Evolutionary conservation across 2,113 vertebrate species (phyloP), one percentile per base, ranked within the genome.

Genomic region (Polyodon spathula): DNA sequence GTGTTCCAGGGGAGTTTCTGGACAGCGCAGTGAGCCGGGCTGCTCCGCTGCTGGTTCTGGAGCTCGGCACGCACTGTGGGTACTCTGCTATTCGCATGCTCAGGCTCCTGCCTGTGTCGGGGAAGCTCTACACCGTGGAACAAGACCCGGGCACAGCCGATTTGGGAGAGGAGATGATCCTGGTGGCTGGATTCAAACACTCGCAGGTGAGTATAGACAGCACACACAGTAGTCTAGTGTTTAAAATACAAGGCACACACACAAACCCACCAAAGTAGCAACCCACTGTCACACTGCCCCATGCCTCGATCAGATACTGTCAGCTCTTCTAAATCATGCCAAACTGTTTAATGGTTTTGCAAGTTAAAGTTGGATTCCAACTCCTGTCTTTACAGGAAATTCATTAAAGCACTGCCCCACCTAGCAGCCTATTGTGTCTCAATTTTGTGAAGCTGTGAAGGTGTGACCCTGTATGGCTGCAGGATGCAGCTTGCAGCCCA

Each of bases 111-210:
- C 73, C 79, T 46, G 63, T 80, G 43, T 62, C 43, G 63, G 74
- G 75, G 6, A 63, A 68, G 37, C 68, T 86, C 66, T 15, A 80
- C 56, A 71, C 84, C 1, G 78, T 86, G 68, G 84, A 86, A 71
- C n/a, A 64, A 63, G 79, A 83, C 61, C 71, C 76, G 0, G 37
- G 65, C 42, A 71, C 68, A 12, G 80, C 83, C 3, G 83, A 67
- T 0, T 54, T 64, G n/a, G 77, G 74, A 6, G 83, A 86, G 67
- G 82, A 84, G 62, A 64, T 86, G 72, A 73, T 87, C 1, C 65
- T 87, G 40, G 76, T 86, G 54, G 63, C 81, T 14, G 82, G 84
- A 1, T 81, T 84, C 58, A 82, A 83, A 68, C 68, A 71, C 63
- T 16, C 71, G 4, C 74, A 77, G 71, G 77, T 74, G 44, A 15